These are phyloP conservation scores for Horisme vitalbata DNA, from an alignment of 2,888 invertebrate species.

Conservation along the genomic window DNA sequence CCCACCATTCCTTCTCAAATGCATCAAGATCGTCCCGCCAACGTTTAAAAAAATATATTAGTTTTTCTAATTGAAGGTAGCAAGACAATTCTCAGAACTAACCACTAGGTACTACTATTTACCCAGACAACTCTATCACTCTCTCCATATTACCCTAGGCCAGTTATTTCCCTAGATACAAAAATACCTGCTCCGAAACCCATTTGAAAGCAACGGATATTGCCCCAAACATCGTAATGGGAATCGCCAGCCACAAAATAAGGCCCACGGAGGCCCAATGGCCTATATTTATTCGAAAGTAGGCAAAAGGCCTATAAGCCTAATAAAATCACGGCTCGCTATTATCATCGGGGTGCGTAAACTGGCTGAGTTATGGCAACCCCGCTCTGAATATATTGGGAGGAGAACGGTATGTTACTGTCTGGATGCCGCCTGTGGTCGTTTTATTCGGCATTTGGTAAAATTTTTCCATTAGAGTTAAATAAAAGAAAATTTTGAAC, in stretches of 20 bases:
- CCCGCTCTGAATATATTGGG: slow-evolving; percentile 35
- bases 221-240: slow-evolving; percentile 14
- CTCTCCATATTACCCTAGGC: neutral
- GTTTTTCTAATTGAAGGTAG: too few species aligned
- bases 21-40: too few species aligned
- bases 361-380: slow-evolving; percentile 33
- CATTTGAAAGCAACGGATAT: slow-evolving; percentile 15
- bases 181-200: slow-evolving; percentile 11
- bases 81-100: too few species aligned
- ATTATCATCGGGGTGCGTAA: slow-evolving; percentile 32
- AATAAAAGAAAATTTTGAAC: too few species aligned
- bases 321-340: slow-evolving; percentile 35
- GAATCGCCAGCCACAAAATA: slow-evolving; percentile 7
- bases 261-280: slow-evolving; percentile 11
- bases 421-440: neutral
- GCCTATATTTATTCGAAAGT: slow-evolving; percentile 23
- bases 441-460: neutral
- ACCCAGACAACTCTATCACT: neutral
- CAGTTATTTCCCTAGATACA: neutral
- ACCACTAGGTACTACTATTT: too few species aligned
- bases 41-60: too few species aligned
- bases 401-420: slow-evolving; percentile 14
- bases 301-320: slow-evolving; percentile 28
- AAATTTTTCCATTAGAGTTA: neutral
- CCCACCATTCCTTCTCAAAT: too few species aligned